Percentiles rank a stretch among this genome's conserved stretches.
Conservation (phyloP, 64 coral and sea anemone genomes). For the Actinia tenebrosa region DNA sequence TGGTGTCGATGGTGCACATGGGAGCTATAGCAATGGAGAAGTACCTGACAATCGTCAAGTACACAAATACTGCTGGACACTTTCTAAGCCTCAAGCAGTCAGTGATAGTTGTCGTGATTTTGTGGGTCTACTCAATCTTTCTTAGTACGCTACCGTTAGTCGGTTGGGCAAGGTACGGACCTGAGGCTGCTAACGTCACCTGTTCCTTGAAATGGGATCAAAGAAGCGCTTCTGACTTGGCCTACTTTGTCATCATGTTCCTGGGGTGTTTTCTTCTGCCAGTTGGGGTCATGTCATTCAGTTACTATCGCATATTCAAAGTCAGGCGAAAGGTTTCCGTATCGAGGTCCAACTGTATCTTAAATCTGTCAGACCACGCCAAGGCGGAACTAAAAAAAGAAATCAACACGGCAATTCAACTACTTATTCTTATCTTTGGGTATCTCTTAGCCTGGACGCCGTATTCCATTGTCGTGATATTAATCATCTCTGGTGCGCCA, state of each 20-base stretch:
- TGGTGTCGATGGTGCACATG: conserved; percentile 51
- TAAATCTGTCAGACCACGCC: neutral
- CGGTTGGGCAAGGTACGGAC: conserved; percentile 44
- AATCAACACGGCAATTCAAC: conserved; percentile 17
- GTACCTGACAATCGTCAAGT: conserved; percentile 44
- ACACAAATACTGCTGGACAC: conserved; percentile 9
- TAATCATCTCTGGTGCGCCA: neutral
- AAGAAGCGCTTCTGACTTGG: neutral
- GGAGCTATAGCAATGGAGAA: conserved; percentile 38
- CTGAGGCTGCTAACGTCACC: conserved; percentile 33
- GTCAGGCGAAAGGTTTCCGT: neutral
- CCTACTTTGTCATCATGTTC: conserved; percentile 32
- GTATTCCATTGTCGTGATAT: conserved; percentile 22
- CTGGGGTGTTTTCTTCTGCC: conserved; percentile 43
- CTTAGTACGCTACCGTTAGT: conserved; percentile 25
- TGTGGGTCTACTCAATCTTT: conserved; percentile 34
- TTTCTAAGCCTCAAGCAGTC: conserved; percentile 23
- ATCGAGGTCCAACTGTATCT: neutral
- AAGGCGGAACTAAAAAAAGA: conserved; percentile 8
- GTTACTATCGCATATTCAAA: conserved; percentile 41
- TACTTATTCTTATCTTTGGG: conserved; percentile 25
- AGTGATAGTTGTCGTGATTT: neutral
- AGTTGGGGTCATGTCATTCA: conserved; percentile 22
- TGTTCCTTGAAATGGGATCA: conserved; percentile 43
- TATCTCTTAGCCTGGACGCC: conserved; percentile 39